Evolutionary conservation across 2,888 invertebrate species (phyloP).

Genomic region (Drosophila paranaensis): DNA sequence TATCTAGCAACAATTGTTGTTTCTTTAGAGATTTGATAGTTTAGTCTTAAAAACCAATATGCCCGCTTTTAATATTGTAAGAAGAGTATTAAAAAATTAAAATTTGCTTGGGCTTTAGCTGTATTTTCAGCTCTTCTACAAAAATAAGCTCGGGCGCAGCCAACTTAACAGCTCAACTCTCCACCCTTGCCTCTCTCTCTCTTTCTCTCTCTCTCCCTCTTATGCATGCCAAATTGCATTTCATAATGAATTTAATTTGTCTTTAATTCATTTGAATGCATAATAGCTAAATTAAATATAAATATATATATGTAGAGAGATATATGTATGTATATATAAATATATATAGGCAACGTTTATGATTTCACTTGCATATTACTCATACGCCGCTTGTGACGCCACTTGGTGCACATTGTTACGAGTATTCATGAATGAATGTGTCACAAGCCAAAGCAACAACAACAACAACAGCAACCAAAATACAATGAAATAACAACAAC

Average conservation of each 20-base stretch:
- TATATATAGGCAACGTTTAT: conserved; percentile 5
- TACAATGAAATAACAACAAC: not conserved
- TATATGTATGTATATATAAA: not conserved
- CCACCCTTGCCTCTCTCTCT: not conserved
- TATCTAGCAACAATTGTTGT: not conserved
- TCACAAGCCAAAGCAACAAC: conserved; percentile 7
- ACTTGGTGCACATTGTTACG: conserved; percentile 30
- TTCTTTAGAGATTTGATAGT: not conserved
- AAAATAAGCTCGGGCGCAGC: conserved; percentile 1
- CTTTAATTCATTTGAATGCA: conserved; percentile 1
- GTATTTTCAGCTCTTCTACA: not conserved
- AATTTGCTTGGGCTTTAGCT: not conserved
- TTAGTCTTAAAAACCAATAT: not conserved
- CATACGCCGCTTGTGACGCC: conserved; percentile 58
- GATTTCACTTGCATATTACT: conserved; percentile 44
- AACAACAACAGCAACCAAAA: not conserved
- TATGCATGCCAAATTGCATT: not conserved
- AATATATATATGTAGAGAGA: not conserved
- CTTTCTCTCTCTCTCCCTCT: not conserved
- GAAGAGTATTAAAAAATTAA: not conserved
- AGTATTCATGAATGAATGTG: conserved; percentile 41
- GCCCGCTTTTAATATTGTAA: not conserved
- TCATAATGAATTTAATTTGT: conserved; percentile 10
- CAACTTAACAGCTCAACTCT: not conserved
- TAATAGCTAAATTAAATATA: conserved; percentile 6